Conservation (phyloP, 2,888 invertebrate genomes). For the Pachymerium ferrugineum region DNA sequence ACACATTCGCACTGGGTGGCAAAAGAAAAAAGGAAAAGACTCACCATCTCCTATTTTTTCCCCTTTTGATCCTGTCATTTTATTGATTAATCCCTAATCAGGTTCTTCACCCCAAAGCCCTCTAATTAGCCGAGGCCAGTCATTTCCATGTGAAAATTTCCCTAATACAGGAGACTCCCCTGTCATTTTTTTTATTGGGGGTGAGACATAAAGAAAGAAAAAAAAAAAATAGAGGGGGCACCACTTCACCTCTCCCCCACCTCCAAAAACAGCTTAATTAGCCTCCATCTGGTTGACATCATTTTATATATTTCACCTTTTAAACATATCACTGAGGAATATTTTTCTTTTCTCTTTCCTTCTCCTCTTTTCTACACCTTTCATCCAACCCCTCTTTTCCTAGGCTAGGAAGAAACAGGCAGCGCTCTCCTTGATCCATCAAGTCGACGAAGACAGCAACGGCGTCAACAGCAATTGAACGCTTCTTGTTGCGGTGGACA, state of each 20-base stretch:
- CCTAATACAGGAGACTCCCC: constrained; percentile 15
- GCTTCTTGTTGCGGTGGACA: not conserved
- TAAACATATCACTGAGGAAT: not conserved
- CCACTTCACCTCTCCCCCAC: too few relatives aligned
- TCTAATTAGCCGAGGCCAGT: not conserved
- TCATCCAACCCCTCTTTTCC: not conserved
- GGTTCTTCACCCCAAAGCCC: not conserved
- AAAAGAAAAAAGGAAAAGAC: not conserved
- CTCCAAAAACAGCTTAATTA: constrained; percentile 11
- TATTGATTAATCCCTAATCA: constrained; percentile 7
- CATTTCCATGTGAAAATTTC: constrained; percentile 27
- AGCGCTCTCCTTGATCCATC: constrained; percentile 1
- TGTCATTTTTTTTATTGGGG: constrained; percentile 11
- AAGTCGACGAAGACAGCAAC: constrained; percentile 21
- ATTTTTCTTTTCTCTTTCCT: not conserved
- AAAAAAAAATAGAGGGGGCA: not conserved
- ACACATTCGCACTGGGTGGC: constrained; percentile 3
- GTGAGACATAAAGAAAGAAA: too few relatives aligned
- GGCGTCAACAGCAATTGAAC: constrained; percentile 10
- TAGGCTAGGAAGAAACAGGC: constrained; percentile 19
- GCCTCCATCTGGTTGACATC: constrained; percentile 19
- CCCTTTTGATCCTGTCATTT: constrained; percentile 20
- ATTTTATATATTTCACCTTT: not conserved
- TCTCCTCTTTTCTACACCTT: not conserved
- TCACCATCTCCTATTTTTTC: not conserved